These are phyloP conservation scores for Cryptomyrus ogoouensis DNA, from an alignment of 2,113 vertebrate genomes.

Conservation along the genomic window DNA sequence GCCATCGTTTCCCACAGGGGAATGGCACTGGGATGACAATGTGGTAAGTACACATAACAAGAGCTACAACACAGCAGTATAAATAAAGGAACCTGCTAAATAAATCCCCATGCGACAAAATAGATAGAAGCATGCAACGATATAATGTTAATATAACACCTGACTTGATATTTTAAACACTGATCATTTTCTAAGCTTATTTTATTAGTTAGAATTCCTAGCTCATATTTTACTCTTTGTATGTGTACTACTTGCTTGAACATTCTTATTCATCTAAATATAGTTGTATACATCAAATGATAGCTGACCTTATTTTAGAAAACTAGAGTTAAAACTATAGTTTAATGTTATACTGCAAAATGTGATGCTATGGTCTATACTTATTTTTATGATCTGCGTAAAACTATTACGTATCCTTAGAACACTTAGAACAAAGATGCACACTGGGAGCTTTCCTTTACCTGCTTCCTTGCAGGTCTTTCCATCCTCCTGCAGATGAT, in stretches of 20 bases:
- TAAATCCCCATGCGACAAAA: neutral
- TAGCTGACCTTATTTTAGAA: neutral
- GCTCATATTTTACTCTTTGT: neutral
- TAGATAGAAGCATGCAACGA: neutral
- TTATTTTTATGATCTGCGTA: neutral
- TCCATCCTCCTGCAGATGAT: conserved; percentile 48
- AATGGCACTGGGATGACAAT: conserved; percentile 38
- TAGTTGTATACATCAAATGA: neutral
- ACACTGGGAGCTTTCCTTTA: conserved; percentile 24
- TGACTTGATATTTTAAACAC: neutral
- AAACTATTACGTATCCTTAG: neutral
- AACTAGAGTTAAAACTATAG: neutral
- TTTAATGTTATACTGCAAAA: neutral
- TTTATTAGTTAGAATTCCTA: neutral
- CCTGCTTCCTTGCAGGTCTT: conserved; percentile 49
- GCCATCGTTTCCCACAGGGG: conserved; percentile 51
- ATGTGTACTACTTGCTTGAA: neutral
- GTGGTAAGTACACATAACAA: neutral
- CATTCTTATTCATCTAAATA: neutral
- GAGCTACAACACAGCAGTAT: neutral
- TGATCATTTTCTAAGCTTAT: neutral
- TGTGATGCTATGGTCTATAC: neutral
- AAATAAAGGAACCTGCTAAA: neutral
- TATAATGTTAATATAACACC: neutral
- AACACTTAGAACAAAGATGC: neutral